Evolutionary conservation across 2,888 invertebrate genomes (phyloP).

Genomic region (Scaptomyza tumidula): DNA sequence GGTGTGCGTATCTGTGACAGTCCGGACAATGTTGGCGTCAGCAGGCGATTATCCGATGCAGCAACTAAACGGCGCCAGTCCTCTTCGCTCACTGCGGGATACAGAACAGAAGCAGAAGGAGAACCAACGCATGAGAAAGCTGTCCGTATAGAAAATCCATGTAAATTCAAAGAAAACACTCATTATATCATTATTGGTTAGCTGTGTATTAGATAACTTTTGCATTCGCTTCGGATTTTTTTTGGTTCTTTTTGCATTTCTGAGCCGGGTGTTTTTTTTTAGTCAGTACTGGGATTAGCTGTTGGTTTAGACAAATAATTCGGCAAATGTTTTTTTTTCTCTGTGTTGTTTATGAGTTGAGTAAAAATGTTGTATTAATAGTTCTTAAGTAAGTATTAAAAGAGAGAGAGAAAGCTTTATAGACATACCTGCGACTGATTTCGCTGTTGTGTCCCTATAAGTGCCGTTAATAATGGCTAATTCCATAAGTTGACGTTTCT

Average conservation of each 20-base stretch:
- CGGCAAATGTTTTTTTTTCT: conserved; percentile 1
- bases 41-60: conserved; percentile 92
- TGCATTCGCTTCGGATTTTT: background rate
- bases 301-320: conserved; percentile 43
- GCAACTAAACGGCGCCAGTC: conserved; percentile 93
- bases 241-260: conserved; percentile 1
- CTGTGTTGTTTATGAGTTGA: conserved; percentile 34
- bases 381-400: background rate
- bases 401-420: conserved; percentile 34
- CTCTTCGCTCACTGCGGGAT: conserved; percentile 90
- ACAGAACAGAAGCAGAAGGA: conserved; percentile 76
- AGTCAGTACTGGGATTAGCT: conserved; percentile 58
- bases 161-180: conserved; percentile 60
- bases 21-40: conserved; percentile 86
- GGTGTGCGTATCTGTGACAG: conserved; percentile 88
- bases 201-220: conserved; percentile 43
- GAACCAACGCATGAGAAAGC: conserved; percentile 77
- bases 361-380: conserved; percentile 8
- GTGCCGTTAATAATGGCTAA: conserved; percentile 99
- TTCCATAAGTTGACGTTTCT: conserved; percentile 99
- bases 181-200: conserved; percentile 57
- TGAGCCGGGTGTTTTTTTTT: conserved; percentile 36
- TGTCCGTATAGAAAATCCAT: conserved; percentile 70
- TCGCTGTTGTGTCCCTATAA: conserved; percentile 97
- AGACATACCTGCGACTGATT: conserved; percentile 92